Conservation (phyloP, 2,888 invertebrate species). For the Geotrupes spiniger region DNA sequence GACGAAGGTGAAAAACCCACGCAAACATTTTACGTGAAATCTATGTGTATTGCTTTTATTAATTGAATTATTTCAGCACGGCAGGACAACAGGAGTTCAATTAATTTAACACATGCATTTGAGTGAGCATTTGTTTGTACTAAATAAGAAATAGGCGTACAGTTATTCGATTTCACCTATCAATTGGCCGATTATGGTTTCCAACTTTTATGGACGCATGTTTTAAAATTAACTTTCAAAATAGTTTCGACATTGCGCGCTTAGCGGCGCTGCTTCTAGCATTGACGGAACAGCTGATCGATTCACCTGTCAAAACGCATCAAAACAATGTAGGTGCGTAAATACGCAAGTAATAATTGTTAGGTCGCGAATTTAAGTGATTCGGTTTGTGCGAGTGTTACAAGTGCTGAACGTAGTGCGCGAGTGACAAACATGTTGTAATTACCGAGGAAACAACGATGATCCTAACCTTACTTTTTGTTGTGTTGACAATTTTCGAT, state of each 20-base stretch:
- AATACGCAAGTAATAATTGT: conserved; percentile 1
- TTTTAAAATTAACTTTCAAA: conserved; percentile 7
- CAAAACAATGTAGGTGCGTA: conserved; percentile 33
- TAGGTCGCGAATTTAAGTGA: background rate
- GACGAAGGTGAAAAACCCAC: too few species aligned
- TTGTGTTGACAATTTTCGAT: background rate
- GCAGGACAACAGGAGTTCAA: too few species aligned
- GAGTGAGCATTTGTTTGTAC: too few species aligned
- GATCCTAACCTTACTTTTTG: conserved; percentile 1
- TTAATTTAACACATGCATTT: too few species aligned
- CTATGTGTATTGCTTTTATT: too few species aligned
- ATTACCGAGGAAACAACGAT: background rate
- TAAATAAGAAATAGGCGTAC: too few species aligned
- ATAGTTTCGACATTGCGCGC: conserved; percentile 1
- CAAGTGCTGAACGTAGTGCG: background rate
- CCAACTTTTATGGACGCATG: too few species aligned
- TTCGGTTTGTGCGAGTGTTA: background rate
- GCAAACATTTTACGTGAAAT: too few species aligned
- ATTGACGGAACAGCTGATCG: conserved; percentile 32
- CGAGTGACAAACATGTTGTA: background rate
- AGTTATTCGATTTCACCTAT: too few species aligned
- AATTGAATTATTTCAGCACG: too few species aligned
- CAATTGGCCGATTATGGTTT: too few species aligned
- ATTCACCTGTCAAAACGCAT: conserved; percentile 26
- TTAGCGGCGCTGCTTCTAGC: conserved; percentile 11